Conservation (phyloP, 2,113 vertebrate species). For the Mormyrus lacerda region DNA sequence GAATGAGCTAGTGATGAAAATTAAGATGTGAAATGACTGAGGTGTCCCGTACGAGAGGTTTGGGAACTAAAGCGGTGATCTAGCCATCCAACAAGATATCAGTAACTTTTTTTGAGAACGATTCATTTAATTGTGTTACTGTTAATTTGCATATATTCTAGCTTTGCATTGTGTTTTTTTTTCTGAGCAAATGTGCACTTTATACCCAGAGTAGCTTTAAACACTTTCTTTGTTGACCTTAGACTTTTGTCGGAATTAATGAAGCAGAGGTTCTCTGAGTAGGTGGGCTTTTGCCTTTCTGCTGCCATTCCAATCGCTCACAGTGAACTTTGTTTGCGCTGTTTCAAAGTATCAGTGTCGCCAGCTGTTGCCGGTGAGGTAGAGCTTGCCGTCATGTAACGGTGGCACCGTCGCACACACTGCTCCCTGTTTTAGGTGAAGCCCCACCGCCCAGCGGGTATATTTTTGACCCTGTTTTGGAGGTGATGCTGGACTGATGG, state of each 20-base stretch:
- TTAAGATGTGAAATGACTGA: not conserved
- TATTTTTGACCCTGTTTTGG: not conserved
- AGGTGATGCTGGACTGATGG: not conserved
- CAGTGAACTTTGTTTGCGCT: not conserved
- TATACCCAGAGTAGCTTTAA: not conserved
- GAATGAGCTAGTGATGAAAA: not conserved
- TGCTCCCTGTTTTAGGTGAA: not conserved
- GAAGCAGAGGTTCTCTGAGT: not conserved
- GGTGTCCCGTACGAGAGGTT: not conserved
- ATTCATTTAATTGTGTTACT: not conserved
- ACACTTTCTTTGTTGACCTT: not conserved
- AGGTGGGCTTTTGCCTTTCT: not conserved
- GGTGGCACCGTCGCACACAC: not conserved
- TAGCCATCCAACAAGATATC: not conserved
- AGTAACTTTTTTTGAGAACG: not conserved
- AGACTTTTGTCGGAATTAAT: not conserved
- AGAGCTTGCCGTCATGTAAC: not conserved
- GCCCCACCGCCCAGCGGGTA: not conserved
- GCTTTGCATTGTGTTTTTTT: not conserved
- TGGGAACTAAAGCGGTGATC: not conserved
- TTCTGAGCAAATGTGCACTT: not conserved
- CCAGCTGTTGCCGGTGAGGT: not conserved
- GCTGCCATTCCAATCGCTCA: not conserved
- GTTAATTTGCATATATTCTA: not conserved
- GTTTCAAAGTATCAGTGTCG: not conserved